A percentile compares a stretch with the other conserved stretches of the same genome.
Evolutionary conservation across 1,140 invertebrate species (phyloP).

Genomic region (Neotoxoptera formosana): DNA sequence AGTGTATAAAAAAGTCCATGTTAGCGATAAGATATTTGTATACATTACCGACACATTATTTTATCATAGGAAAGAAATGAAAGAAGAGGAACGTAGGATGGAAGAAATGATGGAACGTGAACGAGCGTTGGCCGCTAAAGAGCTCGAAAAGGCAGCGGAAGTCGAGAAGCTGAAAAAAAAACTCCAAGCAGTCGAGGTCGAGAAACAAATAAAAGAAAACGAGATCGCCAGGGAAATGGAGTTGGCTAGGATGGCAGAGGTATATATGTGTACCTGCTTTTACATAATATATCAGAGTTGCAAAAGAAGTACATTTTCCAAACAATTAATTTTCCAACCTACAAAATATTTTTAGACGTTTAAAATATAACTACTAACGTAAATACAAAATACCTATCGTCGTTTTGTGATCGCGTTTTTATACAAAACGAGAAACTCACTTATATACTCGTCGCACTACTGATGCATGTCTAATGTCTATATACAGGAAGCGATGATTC

Average conservation of each 20-base stretch:
- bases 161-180: constrained; percentile 63
- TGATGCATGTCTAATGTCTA: not conserved
- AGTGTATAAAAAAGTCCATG: not conserved
- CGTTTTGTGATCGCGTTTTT: not conserved
- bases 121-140: constrained; percentile 23
- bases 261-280: not conserved
- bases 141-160: constrained; percentile 42
- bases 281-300: not conserved
- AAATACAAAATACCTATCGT: not conserved
- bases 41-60: not conserved
- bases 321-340: not conserved
- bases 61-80: constrained; percentile 65
- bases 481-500: constrained; percentile 43
- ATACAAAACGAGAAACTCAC: not conserved
- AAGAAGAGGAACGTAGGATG: constrained; percentile 69
- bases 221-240: constrained; percentile 62
- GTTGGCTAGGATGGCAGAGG: constrained; percentile 62
- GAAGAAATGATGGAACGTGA: constrained; percentile 71
- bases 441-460: not conserved
- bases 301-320: not conserved
- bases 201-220: constrained; percentile 64
- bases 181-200: constrained; percentile 64
- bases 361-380: not conserved
- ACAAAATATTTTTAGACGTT: not conserved
- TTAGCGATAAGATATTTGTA: not conserved